Evolutionary conservation across 2,113 vertebrate genomes (phyloP), one percentile per base, ranked within the genome.

Genomic region (Calonectris borealis): DNA sequence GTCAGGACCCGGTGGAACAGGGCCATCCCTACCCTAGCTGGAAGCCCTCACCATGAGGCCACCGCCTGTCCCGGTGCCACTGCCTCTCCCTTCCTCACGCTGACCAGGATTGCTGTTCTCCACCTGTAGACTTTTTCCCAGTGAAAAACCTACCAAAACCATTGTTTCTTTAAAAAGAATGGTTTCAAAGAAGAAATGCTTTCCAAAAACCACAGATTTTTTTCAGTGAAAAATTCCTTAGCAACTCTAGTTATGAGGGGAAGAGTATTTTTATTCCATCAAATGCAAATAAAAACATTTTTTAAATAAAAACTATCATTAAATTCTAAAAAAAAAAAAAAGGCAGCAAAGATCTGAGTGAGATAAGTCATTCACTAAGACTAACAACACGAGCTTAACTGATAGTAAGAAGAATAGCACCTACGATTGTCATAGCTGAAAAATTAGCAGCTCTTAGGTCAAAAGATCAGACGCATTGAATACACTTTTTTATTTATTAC

Each of bases 61-160:
- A 76, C 24, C 0, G 0, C 11, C 60, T 42, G 13, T 42, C 57
- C 75, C 2, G 1, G 16, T 48, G 24, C 24, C 38, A 24, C 15
- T 18, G 42, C 15, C 18, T 72, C 40, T 86, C 11, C 10, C 48
- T 69, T 80, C 26, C 42, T 90, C 11, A 7, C 0, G 4, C 17
- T 48, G 26, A 75, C 29, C 70, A 76, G 20, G 49, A 85, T 4
- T 69, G 49, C n/a, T 64, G 18, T 9, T 72, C 34, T 65, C 18
- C 16, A 76, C 14, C 62, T 31, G 24, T 11, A 54, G 24, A 75
- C 27, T 4, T 88, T 46, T 70, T 40, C 26, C 27, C 36, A 44
- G 31, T 36, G 34, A 40, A 76, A 87, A 88, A 60, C 5, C 13
- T 52, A 62, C 13, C 27, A 51, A 89, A 86, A 10, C 13, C 16